Evolutionary conservation across 1,140 invertebrate species (phyloP).

Genomic region (Ceratitis capitata): DNA sequence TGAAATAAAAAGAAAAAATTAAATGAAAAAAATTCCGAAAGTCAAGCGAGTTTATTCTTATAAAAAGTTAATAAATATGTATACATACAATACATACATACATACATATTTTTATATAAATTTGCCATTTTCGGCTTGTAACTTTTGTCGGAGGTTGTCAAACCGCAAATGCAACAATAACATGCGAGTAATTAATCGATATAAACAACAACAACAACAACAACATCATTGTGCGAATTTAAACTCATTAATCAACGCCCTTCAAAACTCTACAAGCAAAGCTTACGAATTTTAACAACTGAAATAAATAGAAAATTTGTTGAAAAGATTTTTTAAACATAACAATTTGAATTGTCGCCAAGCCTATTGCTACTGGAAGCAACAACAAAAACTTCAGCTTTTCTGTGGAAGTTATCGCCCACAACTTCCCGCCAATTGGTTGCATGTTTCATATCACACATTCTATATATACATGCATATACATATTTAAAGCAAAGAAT

Average conservation of each 20-base stretch:
- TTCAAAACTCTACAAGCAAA: neutral
- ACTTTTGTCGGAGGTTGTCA: neutral
- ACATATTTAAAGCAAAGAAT: no score
- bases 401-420: neutral
- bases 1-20: no score
- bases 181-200: no score
- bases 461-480: neutral
- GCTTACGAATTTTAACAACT: no score
- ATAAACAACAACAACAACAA: neutral
- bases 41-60: no score
- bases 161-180: neutral
- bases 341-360: neutral
- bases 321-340: no score
- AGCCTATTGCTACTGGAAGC: neutral
- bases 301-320: no score
- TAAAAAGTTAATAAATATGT: no score
- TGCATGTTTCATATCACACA: no score
- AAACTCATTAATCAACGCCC: neutral
- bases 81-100: neutral
- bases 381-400: neutral
- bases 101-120: no score
- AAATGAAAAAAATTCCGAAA: no score
- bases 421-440: constrained; percentile 46
- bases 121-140: neutral
- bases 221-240: neutral